These are phyloP conservation scores for Synergus japonicus DNA, from an alignment of 2,888 invertebrate species.

Conservation along the genomic window DNA sequence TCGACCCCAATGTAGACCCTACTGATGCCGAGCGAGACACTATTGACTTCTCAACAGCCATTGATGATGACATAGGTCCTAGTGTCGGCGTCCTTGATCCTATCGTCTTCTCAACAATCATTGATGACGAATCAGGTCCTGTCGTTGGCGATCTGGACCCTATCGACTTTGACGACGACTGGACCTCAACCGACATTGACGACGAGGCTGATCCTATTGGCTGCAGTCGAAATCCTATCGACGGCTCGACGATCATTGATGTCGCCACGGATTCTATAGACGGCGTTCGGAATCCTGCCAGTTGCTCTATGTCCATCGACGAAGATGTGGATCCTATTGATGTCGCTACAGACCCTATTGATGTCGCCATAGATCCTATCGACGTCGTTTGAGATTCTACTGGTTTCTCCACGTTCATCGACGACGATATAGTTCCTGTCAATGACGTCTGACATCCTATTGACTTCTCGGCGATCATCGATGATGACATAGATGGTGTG, in stretches of 20 bases:
- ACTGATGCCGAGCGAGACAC: too few species aligned
- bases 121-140: background rate
- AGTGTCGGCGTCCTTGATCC: background rate
- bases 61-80: background rate
- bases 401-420: background rate
- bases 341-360: background rate
- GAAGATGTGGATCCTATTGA: background rate
- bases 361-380: background rate
- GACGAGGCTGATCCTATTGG: background rate
- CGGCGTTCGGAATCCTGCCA: background rate
- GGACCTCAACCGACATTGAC: background rate
- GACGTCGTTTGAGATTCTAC: background rate
- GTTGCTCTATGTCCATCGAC: background rate
- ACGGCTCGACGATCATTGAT: background rate
- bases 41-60: too few species aligned
- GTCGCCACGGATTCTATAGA: background rate
- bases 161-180: background rate
- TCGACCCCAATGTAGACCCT: background rate
- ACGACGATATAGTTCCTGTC: background rate
- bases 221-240: background rate
- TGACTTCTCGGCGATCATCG: slow-evolving; percentile 63
- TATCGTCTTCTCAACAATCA: background rate
- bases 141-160: background rate
- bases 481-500: slow-evolving; percentile 73
- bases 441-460: background rate